phyloP scores from a whole-genome alignment of 2,797 vertebrate genomes.

The Salarias fasciatus region DNA sequence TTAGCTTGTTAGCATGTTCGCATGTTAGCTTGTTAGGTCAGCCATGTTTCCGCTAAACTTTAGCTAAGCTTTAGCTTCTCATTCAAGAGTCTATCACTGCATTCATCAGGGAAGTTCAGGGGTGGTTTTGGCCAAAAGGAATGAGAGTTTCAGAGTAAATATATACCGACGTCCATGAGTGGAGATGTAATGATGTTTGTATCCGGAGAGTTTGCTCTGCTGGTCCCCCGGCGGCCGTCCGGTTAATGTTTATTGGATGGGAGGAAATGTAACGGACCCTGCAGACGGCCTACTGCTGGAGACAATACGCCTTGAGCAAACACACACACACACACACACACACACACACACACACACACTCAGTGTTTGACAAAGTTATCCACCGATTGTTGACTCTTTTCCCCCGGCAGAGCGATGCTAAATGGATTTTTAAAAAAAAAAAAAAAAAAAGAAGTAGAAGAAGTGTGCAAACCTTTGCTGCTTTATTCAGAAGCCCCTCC shows the following conservation, averaged over 20 bases:
- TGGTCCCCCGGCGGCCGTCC: neutral
- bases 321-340: constrained; percentile 38
- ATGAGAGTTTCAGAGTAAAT: no score
- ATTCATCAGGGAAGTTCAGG: no score
- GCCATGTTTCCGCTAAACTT: no score
- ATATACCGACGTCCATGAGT: no score
- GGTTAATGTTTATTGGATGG: constrained; percentile 69
- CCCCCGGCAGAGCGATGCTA: constrained; percentile 7
- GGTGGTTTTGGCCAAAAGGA: no score
- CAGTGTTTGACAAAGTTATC: constrained; percentile 59
- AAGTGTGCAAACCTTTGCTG: no score
- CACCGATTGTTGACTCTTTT: constrained; percentile 53
- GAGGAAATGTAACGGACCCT: constrained; percentile 71
- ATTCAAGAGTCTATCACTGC: no score
- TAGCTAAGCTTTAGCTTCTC: no score
- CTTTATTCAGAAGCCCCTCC: constrained; percentile 6
- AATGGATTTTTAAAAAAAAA: constrained; percentile 13
- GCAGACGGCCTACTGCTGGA: constrained; percentile 21
- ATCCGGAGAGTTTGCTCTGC: neutral
- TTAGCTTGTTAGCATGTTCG: no score
- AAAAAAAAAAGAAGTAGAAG: neutral
- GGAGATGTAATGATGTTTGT: neutral
- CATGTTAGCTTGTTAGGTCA: no score
- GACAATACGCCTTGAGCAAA: constrained; percentile 66
- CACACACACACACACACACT: constrained; percentile 28